Conservation (phyloP, 2,113 vertebrate genomes). For the Sciurus niger region DNA sequence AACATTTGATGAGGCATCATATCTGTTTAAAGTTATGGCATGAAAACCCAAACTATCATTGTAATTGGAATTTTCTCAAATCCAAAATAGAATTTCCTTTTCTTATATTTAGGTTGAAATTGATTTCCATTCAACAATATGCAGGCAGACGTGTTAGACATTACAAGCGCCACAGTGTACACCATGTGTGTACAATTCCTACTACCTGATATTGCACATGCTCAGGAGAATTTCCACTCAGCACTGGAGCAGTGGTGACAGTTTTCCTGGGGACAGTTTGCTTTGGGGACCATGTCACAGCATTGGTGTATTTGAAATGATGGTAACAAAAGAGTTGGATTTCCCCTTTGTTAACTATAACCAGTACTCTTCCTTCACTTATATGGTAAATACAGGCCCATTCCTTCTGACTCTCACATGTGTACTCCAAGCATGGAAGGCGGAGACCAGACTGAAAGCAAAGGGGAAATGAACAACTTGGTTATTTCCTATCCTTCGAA, state of each 20-base stretch:
- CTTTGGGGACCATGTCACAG: background rate
- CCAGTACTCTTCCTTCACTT: background rate
- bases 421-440: background rate
- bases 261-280: background rate
- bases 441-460: background rate
- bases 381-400: slow-evolving; percentile 14
- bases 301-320: slow-evolving; percentile 28
- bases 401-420: background rate
- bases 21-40: background rate
- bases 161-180: background rate
- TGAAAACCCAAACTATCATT: background rate
- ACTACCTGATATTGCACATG: no score
- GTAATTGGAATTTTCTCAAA: slow-evolving; percentile 46
- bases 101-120: background rate
- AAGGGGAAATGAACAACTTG: background rate
- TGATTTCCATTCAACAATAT: background rate
- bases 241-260: accelerated
- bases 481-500: background rate
- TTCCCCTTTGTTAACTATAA: slow-evolving; percentile 30
- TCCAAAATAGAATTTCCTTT: slow-evolving; percentile 7
- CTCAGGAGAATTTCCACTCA: background rate
- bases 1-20: no score
- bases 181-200: background rate
- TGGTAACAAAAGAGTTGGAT: background rate
- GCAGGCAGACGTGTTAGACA: background rate